Evolutionary conservation across 2,888 invertebrate genomes (phyloP).

Genomic region (Andrena bucephala): DNA sequence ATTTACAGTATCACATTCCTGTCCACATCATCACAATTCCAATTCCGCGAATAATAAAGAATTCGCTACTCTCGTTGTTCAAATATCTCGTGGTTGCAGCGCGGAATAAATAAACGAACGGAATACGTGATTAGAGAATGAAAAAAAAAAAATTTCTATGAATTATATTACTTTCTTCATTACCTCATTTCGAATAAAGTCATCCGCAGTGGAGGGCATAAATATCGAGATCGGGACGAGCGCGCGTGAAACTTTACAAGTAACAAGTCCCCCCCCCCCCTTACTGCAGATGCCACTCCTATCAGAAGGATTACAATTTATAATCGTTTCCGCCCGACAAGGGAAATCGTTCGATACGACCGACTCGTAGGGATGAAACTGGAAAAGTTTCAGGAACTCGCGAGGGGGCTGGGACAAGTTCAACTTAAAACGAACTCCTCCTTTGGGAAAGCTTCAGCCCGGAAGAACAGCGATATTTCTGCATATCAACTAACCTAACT

Average conservation of each 20-base stretch:
- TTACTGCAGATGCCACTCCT: not conserved
- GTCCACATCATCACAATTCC: not conserved
- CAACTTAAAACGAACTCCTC: not conserved
- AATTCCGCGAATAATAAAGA: not conserved
- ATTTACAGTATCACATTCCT: not conserved
- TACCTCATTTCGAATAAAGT: not conserved
- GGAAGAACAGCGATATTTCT: not conserved
- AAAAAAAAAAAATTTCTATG: not conserved
- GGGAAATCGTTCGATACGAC: constrained; percentile 2
- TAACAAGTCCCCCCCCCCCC: not conserved
- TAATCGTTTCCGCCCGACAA: constrained; percentile 4
- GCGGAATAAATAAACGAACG: not conserved
- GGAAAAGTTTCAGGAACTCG: constrained; percentile 9
- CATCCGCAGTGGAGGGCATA: not conserved
- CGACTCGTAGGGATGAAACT: not conserved
- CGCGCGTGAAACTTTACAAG: not conserved
- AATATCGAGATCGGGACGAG: not conserved
- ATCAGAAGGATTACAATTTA: constrained; percentile 7
- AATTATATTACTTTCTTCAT: not conserved
- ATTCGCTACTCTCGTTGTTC: too few relatives aligned
- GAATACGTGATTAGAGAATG: too few relatives aligned
- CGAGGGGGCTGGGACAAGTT: not conserved
- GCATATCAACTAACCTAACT: constrained; percentile 4
- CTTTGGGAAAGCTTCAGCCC: not conserved
- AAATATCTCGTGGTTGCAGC: too few relatives aligned